Base-by-base conservation (phyloP, 2,888 invertebrate species). In the Troides helena region DNA sequence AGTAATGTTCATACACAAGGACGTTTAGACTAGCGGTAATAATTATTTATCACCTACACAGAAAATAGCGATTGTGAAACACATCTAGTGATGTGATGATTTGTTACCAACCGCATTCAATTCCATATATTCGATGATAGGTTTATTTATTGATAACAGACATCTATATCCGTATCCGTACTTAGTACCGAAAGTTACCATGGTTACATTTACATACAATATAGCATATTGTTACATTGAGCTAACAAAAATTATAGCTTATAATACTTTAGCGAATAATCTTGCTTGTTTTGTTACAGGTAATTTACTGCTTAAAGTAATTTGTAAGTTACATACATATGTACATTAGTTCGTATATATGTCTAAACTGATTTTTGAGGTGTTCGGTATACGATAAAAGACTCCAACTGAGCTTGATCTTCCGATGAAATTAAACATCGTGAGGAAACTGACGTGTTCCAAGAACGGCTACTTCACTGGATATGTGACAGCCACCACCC, bases 1-100 rank as follows among this genome's bases (percentile, higher is more conserved):
- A 73, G 66, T 72, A 73, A 78, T 79, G 80, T 53, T 18, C n/a
- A 81, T 79, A 73, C 75, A 72, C 73, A 71, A 78, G 73, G 84
- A 83, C 86, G 82, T 81, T 81, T 79, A 80, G 61, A 57, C 59
- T 30, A 30, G 25, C 39, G 76, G 80, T 77, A 85, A 46, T 46
- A 46, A 85, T 85, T 69, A 84, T 84, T 81, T 80, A 78, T 86
- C 88, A 85, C 90, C 90, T 88, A 90, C 89, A 89, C 88, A 78
- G 72, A 72, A 80, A 79, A 80, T 75, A 77, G 76, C 80, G 75
- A 83, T 86, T 87, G 80, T 79, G 83, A 78, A 80, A 80, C 72
- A 71, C 72, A 71, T 72, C 74, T 77, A 75, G 74, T 71, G 74
- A 77, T 80, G 81, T 82, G 80, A 80, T 80, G 80, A 83, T 53